Conservation (phyloP, 2,113 vertebrate species). For the Myotis brandtii region DNA sequence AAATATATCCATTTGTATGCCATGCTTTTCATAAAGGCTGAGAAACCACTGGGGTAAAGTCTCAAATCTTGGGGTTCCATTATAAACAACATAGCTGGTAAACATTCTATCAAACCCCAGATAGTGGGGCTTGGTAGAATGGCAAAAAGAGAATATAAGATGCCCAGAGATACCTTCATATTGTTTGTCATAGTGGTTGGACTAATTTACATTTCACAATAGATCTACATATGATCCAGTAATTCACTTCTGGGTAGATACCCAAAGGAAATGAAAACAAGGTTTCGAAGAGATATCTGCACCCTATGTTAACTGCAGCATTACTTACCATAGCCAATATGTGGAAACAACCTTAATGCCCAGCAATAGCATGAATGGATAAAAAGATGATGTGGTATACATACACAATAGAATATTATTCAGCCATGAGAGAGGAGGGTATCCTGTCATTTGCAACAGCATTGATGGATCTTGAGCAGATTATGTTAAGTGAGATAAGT, state of each 20-base stretch:
- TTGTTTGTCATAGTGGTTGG: background rate
- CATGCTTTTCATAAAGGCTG: too few relatives aligned
- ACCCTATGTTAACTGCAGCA: background rate
- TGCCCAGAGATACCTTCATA: background rate
- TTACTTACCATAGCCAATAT: background rate
- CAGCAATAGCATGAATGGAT: background rate
- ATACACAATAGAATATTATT: background rate
- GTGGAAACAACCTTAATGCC: background rate
- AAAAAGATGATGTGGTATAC: background rate
- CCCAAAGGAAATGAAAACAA: background rate
- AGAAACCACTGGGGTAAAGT: too few relatives aligned
- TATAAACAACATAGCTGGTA: too few relatives aligned
- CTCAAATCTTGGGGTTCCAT: too few relatives aligned
- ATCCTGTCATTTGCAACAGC: background rate
- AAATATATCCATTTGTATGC: too few relatives aligned
- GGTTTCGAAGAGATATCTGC: background rate
- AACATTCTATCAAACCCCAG: too few relatives aligned
- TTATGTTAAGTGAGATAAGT: background rate
- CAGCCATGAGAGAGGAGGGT: background rate
- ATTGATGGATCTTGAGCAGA: background rate
- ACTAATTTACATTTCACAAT: background rate
- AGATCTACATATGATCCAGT: background rate
- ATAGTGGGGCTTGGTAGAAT: background rate
- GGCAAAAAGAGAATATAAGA: background rate
- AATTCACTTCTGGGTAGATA: background rate